These are phyloP conservation scores for Dione vanillae DNA, from an alignment of 2,888 invertebrate species.

Conservation along the genomic window DNA sequence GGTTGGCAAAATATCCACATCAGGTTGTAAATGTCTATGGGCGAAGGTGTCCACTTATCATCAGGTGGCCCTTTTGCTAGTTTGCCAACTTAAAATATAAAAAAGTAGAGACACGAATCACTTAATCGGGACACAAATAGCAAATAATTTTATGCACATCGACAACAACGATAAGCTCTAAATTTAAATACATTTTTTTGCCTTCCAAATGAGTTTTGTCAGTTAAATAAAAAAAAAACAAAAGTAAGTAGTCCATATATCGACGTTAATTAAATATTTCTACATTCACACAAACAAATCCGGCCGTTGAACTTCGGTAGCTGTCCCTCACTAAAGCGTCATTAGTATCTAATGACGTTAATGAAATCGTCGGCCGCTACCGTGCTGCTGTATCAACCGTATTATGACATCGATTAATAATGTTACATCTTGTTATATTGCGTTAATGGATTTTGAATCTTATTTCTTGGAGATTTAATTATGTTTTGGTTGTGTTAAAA, in stretches of 20 bases:
- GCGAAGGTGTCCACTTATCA: no score
- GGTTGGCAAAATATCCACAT: no score
- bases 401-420: conserved; percentile 63
- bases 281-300: conserved; percentile 15
- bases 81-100: no score
- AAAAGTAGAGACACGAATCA: no score
- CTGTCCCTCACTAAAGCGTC: conserved; percentile 61
- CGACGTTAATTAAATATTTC: conserved; percentile 8
- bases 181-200: no score
- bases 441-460: background rate
- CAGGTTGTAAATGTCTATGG: no score
- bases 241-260: conserved; percentile 8
- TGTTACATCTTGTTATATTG: conserved; percentile 1
- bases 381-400: conserved; percentile 59
- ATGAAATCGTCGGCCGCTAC: conserved; percentile 74
- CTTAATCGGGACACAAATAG: no score
- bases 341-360: conserved; percentile 76
- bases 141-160: no score
- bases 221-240: background rate
- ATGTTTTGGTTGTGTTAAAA: background rate
- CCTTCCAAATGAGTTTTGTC: background rate
- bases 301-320: conserved; percentile 24
- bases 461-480: background rate
- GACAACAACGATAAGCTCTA: no score
- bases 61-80: no score